A percentile compares a stretch with the other conserved stretches of the same genome.
Evolutionary conservation across 2,797 vertebrate genomes (phyloP).

Genomic region (Hafferia zeledoni): DNA sequence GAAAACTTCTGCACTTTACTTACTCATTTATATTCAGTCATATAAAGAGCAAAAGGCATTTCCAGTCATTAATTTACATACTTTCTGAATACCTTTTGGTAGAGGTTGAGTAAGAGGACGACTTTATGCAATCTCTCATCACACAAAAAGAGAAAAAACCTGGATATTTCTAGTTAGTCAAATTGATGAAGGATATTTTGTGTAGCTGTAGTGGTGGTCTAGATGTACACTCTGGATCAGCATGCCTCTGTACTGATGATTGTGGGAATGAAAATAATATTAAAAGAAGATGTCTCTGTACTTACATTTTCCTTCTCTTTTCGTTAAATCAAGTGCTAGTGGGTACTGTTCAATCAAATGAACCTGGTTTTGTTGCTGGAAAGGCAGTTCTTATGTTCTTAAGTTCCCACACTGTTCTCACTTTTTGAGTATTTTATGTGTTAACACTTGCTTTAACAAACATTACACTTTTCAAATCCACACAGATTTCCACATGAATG

Average conservation of each 20-base stretch:
- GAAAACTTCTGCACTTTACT: background rate
- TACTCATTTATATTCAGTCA: background rate
- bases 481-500: background rate
- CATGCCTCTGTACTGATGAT: background rate
- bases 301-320: background rate
- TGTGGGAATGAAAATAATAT: background rate
- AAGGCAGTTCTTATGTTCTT: background rate
- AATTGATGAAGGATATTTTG: background rate
- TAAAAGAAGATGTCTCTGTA: background rate
- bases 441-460: background rate
- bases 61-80: background rate
- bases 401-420: background rate
- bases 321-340: background rate
- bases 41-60: background rate
- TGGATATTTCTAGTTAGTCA: background rate
- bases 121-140: background rate
- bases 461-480: background rate
- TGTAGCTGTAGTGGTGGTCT: background rate
- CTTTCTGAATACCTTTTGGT: background rate
- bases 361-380: background rate
- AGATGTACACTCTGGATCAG: background rate
- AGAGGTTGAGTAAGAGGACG: rapidly evolving
- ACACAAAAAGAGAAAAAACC: background rate
- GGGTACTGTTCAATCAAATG: background rate
- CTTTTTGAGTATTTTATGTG: background rate